Evolutionary conservation across 2,797 vertebrate species (phyloP), one percentile per base, ranked within the genome.

Genomic region (Emys orbicularis): DNA sequence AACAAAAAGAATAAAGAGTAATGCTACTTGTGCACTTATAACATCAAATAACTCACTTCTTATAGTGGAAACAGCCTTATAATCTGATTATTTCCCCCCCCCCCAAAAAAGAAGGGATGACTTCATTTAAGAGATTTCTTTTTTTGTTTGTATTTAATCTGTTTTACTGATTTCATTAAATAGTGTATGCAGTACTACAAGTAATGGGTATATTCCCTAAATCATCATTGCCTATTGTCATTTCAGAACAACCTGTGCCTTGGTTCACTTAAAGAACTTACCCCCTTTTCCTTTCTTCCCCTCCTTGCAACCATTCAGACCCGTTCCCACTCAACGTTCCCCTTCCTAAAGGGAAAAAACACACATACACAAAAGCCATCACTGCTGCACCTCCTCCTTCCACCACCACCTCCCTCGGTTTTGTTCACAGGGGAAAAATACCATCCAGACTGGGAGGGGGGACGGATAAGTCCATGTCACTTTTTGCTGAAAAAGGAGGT

Each of bases 181-280:
- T 23, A 41, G 21, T 37, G 41, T 21, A 72, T 72, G n/a, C n/a
- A 12, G 19, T 23, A 23, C 9, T 41, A 21, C 37, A 68, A 68
- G 34, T 18, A 34, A 65, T 65, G 18, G 8, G 61, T n/a, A 68
- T 21, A 68, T 37, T 37, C 18, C n/a, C n/a, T 68, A 72, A 72
- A 25, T 12, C n/a, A 72, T 54, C 5, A 23, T 5, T 72, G 6
- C 23, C 68, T 41, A 23, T 23, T 12, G 10, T 41, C 68, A 21
- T 21, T 37, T 72, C 37, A 41, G n/a, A 72, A 25, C 37, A 72
- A 41, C 68, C 68, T 72, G 68, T 23, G 68, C 37, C 68, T 25
- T 72, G n/a, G n/a, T 7, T 72, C 37, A 23, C n/a, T 25, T 41
- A 25, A 65, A 56, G 80, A 92, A 96, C 90, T 97, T 94, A 96